These are phyloP conservation scores for Pterocles orientalis DNA, from an alignment of 2,113 vertebrate genomes.

Conservation along the genomic window DNA sequence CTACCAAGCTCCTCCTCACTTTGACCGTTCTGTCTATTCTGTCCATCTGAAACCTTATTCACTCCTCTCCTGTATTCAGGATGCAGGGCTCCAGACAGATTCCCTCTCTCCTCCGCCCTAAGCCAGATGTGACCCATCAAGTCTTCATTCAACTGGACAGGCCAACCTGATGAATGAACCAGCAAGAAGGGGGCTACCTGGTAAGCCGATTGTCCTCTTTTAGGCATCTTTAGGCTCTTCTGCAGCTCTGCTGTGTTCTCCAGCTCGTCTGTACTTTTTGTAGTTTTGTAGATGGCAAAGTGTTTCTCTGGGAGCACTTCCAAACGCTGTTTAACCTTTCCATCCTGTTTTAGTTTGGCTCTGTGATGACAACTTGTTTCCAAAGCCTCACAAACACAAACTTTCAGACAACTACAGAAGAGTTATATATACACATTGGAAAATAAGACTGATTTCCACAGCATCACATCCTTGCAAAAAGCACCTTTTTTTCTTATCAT, in stretches of 20 bases:
- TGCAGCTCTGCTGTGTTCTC: constrained; percentile 11
- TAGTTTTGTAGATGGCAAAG: background rate
- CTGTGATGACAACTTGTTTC: background rate
- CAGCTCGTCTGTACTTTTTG: background rate
- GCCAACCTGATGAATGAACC: constrained; percentile 5
- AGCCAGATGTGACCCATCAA: constrained; percentile 1
- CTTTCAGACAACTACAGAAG: background rate
- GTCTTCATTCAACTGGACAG: constrained; percentile 27
- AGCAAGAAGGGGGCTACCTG: constrained; percentile 18
- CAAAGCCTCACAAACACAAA: background rate
- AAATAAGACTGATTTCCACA: background rate
- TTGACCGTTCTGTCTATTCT: constrained; percentile 6
- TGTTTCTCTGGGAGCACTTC: background rate
- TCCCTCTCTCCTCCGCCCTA: constrained; percentile 32
- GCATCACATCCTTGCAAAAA: background rate
- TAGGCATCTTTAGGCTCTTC: constrained; percentile 53
- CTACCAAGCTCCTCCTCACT: background rate
- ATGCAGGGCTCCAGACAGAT: constrained; percentile 45
- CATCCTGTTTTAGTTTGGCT: background rate
- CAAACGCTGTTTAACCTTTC: constrained; percentile 1
- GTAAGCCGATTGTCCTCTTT: constrained; percentile 30
- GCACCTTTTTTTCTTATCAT: background rate
- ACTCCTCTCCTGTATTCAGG: constrained; percentile 51
- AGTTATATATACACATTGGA: background rate
- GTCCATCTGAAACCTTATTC: background rate